Evolutionary conservation across 2,888 invertebrate genomes (phyloP).

Genomic region (Drosophila recens): DNA sequence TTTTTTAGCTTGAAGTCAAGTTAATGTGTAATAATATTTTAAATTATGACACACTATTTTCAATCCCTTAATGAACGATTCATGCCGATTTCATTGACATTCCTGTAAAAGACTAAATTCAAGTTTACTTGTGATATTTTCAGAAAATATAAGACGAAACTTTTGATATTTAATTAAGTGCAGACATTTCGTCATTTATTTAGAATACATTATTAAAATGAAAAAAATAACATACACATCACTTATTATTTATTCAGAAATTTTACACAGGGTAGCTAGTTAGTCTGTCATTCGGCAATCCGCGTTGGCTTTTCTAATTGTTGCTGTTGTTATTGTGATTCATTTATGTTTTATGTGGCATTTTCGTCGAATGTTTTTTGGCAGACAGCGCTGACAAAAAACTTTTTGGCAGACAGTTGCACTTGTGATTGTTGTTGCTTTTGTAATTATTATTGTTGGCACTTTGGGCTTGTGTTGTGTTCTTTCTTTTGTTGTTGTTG

Average conservation of each 20-base stretch:
- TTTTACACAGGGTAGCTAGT: not conserved
- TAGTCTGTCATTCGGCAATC: not conserved
- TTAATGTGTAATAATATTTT: too few species aligned
- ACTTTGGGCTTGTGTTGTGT: conserved; percentile 57
- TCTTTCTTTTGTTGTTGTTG: conserved; percentile 23
- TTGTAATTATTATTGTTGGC: conserved; percentile 76
- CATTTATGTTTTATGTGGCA: conserved; percentile 74
- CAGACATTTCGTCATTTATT: too few species aligned
- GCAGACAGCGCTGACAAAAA: conserved; percentile 57
- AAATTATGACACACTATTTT: too few species aligned
- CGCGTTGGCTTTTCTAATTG: conserved; percentile 29
- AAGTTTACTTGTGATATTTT: too few species aligned
- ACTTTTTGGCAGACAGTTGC: conserved; percentile 62
- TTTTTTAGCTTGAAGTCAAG: too few species aligned
- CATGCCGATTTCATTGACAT: too few species aligned
- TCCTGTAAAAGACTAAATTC: too few species aligned
- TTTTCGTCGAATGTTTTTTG: conserved; percentile 57
- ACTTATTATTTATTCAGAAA: not conserved
- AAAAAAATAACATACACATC: not conserved
- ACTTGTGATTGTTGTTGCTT: conserved; percentile 42
- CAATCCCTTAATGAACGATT: too few species aligned
- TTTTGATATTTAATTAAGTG: too few species aligned
- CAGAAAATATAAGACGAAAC: too few species aligned
- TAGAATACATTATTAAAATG: not conserved
- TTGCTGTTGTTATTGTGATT: conserved; percentile 54